Evolutionary conservation across 2,888 invertebrate genomes (phyloP).

Genomic region (Candidula unifasciata): DNA sequence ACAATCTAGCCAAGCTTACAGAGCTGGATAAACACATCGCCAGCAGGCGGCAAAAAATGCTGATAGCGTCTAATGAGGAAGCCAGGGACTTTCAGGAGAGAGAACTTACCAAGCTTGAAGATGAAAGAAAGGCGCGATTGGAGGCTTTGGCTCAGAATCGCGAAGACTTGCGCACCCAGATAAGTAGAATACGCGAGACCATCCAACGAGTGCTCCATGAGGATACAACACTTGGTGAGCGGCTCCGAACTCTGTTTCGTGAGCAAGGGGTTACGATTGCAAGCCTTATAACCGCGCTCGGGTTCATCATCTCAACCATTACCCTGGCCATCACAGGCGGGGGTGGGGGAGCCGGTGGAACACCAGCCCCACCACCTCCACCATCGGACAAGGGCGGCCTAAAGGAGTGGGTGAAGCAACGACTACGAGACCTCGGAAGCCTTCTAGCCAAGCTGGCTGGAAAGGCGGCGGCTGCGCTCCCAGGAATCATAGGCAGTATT

Average conservation of each 20-base stretch:
- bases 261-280: conserved; percentile 1
- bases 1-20: not conserved
- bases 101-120: not conserved
- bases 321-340: not conserved
- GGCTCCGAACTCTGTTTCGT: conserved; percentile 6
- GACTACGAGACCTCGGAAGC: not conserved
- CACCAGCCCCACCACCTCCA: not conserved
- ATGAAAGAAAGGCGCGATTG: not conserved
- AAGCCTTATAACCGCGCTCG: conserved; percentile 16
- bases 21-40: not conserved
- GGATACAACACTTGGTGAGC: conserved; percentile 9
- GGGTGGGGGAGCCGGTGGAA: not conserved
- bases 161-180: not conserved
- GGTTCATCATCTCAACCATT: not conserved
- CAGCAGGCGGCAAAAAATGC: not conserved
- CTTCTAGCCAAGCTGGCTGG: not conserved
- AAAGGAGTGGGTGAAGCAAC: conserved; percentile 10
- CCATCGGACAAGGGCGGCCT: not conserved
- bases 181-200: not conserved
- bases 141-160: not conserved
- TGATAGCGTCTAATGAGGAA: not conserved
- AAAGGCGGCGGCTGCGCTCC: conserved; percentile 12
- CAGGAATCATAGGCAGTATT: conserved; percentile 13
- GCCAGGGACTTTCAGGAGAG: not conserved
- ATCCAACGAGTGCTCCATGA: not conserved